Conservation (phyloP, 2,888 invertebrate species). For the Ditula angustiorana region DNA sequence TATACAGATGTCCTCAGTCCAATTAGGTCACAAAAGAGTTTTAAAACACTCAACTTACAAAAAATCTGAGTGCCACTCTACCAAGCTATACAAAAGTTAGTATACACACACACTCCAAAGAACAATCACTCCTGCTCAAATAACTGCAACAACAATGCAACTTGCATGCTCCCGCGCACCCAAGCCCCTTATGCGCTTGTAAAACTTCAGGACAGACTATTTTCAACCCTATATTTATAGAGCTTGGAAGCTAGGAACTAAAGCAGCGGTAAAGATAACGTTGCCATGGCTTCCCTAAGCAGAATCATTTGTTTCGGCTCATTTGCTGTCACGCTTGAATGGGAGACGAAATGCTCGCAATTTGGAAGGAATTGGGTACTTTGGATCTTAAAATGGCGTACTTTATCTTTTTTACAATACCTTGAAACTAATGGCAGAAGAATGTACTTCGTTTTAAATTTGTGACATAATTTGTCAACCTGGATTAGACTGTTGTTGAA, state of each 20-base stretch:
- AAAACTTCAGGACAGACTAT: not conserved
- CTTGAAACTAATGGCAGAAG: no score
- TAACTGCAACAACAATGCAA: conserved; percentile 38
- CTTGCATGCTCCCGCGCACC: conserved; percentile 30
- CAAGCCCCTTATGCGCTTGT: not conserved
- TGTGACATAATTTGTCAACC: no score
- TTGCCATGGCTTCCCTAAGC: conserved; percentile 14
- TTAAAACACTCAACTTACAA: no score
- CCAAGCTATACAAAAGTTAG: conserved; percentile 15
- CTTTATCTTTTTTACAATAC: not conserved
- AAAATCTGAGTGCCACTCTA: not conserved
- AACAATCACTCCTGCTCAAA: conserved; percentile 32
- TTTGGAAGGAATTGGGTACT: conserved; percentile 14
- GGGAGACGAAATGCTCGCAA: conserved; percentile 9
- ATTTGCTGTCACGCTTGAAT: conserved; percentile 31
- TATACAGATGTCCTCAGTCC: no score
- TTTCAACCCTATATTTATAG: not conserved
- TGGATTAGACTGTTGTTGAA: no score
- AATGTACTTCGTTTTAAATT: no score
- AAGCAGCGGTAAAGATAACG: not conserved
- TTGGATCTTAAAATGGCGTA: not conserved
- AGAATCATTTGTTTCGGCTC: conserved; percentile 44
- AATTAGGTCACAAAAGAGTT: no score
- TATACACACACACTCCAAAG: conserved; percentile 14
- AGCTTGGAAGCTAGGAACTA: not conserved